Base-by-base conservation (phyloP, 2,797 vertebrate genomes). In the Centropyge bicolor region DNA sequence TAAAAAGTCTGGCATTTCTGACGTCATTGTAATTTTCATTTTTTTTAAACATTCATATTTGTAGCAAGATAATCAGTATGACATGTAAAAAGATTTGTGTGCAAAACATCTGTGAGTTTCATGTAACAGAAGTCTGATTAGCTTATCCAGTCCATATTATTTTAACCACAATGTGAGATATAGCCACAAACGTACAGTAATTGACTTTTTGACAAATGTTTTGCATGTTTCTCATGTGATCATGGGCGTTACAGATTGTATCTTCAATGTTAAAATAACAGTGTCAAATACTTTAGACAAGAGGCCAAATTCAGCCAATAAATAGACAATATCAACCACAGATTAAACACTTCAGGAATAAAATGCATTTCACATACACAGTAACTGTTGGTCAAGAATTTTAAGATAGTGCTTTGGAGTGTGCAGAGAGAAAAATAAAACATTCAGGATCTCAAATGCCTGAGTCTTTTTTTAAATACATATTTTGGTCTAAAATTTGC, bases 341-440 rank as follows among this genome's bases (percentile, higher is more conserved):
- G 31, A 68, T 70, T 86, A 61, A 70, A 56, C 62, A 88, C 16
- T 74, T 83, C 19, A 74, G 56, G 70, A 84, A 83, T 78, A 76
- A 49, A 76, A 87, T 61, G 2, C 51, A 71, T 59, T 54, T 71
- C 64, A 87, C 79, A 81, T 75, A 85, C 60, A 91, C 75, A 77
- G 22, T 88, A 77, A 75, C 41, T 46, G 45, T 59, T 86, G 61
- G 52, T 90, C 66, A 66, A 64, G 8, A 67, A 10, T 71, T 73
- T 83, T 90, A 88, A 86, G 87, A 91, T 80, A 82, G 74, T 85
- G 63, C 40, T 90, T 86, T 85, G 40, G 12, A 70, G 48, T 75
- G 83, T 89, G 72, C 63, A 74, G 45, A 65, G 64, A 69, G 41
- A 82, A 83, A 87, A 89, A 88, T 57, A 60, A 87, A 87, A 79